These are phyloP conservation scores for Sarcophaga caerulescens DNA, from an alignment of 2,888 invertebrate species.

Conservation along the genomic window DNA sequence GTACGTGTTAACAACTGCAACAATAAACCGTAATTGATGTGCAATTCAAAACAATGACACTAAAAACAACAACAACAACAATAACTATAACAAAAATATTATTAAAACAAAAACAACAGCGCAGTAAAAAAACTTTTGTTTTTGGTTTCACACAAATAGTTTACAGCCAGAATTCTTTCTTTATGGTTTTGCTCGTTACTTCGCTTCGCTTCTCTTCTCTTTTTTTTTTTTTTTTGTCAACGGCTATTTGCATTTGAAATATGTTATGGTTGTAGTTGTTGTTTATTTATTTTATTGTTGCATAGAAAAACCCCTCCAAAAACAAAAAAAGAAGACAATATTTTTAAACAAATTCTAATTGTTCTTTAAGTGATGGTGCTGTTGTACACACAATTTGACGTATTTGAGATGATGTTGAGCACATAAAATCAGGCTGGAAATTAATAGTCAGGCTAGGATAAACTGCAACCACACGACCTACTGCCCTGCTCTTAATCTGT, in stretches of 20 bases:
- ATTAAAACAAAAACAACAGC: background rate
- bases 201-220: no score
- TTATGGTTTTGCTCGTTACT: slow-evolving; percentile 7
- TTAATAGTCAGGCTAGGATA: no score
- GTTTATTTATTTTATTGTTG: slow-evolving; percentile 53
- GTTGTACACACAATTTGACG: slow-evolving; percentile 29
- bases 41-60: slow-evolving; percentile 69
- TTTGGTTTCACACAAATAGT: background rate
- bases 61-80: background rate
- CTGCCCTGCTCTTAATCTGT: no score
- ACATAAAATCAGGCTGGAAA: no score
- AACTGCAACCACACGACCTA: no score
- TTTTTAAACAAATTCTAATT: background rate
- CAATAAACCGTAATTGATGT: slow-evolving; percentile 72
- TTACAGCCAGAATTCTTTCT: background rate
- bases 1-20: slow-evolving; percentile 72
- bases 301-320: background rate
- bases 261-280: slow-evolving; percentile 50
- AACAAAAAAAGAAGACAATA: background rate
- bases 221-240: slow-evolving; percentile 26
- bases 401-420: background rate
- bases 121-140: background rate
- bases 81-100: background rate
- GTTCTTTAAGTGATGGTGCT: slow-evolving; percentile 31
- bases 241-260: slow-evolving; percentile 60